phyloP scores from a whole-genome alignment of 2,888 invertebrate species.

The Melinaea marsaeus region DNA sequence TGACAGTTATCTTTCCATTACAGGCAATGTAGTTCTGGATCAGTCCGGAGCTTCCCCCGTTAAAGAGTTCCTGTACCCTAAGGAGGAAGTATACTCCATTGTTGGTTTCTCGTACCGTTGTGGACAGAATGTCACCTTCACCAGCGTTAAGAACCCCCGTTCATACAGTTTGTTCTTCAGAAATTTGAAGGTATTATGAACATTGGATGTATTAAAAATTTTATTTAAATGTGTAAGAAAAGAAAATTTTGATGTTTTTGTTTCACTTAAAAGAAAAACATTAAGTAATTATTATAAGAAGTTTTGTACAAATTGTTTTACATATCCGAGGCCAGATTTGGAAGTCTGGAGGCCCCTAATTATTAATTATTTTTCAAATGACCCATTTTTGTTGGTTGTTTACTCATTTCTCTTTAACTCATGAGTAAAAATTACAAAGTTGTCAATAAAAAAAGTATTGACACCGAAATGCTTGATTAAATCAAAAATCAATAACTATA shows the following conservation, averaged over 20 bases:
- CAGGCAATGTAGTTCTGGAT: too few species aligned
- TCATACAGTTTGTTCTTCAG: conserved; percentile 44
- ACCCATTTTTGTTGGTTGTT: too few species aligned
- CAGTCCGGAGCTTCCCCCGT: too few species aligned
- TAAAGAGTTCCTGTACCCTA: conserved; percentile 36
- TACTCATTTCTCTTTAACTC: too few species aligned
- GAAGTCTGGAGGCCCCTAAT: too few species aligned
- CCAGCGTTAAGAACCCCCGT: conserved; percentile 40
- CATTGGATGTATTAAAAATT: neutral
- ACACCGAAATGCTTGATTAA: too few species aligned
- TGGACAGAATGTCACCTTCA: conserved; percentile 46
- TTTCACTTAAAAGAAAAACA: neutral
- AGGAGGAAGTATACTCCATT: conserved; percentile 56
- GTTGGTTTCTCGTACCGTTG: conserved; percentile 75
- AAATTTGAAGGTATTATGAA: conserved; percentile 57
- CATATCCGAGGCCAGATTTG: too few species aligned
- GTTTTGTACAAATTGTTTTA: neutral
- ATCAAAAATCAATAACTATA: too few species aligned
- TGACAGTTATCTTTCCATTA: too few species aligned
- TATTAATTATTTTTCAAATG: too few species aligned
- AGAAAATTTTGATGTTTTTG: neutral
- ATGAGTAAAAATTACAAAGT: too few species aligned
- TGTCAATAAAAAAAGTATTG: too few species aligned
- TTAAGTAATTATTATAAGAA: neutral
- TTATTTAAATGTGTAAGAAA: neutral